These are phyloP conservation scores for Drosophila ironensis DNA, from an alignment of 1,140 invertebrate genomes.

Conservation along the genomic window DNA sequence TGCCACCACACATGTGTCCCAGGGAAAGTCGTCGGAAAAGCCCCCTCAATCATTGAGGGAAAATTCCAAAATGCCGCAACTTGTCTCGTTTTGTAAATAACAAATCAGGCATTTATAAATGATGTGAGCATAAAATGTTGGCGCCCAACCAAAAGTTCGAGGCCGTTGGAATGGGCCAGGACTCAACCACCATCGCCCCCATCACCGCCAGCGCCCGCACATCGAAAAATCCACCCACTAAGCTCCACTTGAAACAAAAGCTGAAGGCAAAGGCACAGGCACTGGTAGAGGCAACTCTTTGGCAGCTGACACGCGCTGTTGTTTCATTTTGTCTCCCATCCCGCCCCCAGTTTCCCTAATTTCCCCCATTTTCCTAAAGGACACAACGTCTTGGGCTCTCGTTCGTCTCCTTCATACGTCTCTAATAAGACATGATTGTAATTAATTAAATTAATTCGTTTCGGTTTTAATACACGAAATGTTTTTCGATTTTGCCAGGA, in stretches of 20 bases:
- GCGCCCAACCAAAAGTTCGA: slow-evolving; percentile 5
- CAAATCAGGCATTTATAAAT: slow-evolving; percentile 82
- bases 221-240: slow-evolving; percentile 25
- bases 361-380: slow-evolving; percentile 3
- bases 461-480: slow-evolving; percentile 82
- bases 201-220: not conserved
- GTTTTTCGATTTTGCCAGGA: slow-evolving; percentile 75
- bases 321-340: slow-evolving; percentile 22
- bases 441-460: slow-evolving; percentile 82
- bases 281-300: slow-evolving; percentile 67
- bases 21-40: slow-evolving; percentile 3
- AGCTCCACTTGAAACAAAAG: slow-evolving; percentile 64
- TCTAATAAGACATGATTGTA: slow-evolving; percentile 82
- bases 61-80: slow-evolving; percentile 70
- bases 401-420: slow-evolving; percentile 66
- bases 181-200: not conserved
- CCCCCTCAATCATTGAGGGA: not conserved
- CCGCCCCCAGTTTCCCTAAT: not conserved
- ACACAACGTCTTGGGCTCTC: slow-evolving; percentile 15
- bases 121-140: slow-evolving; percentile 78
- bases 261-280: slow-evolving; percentile 1
- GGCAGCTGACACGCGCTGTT: slow-evolving; percentile 56
- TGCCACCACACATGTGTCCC: slow-evolving; percentile 41
- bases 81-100: slow-evolving; percentile 82
- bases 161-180: not conserved